Evolutionary conservation across 2,888 invertebrate genomes (phyloP).

Genomic region (Athalia circularis): DNA sequence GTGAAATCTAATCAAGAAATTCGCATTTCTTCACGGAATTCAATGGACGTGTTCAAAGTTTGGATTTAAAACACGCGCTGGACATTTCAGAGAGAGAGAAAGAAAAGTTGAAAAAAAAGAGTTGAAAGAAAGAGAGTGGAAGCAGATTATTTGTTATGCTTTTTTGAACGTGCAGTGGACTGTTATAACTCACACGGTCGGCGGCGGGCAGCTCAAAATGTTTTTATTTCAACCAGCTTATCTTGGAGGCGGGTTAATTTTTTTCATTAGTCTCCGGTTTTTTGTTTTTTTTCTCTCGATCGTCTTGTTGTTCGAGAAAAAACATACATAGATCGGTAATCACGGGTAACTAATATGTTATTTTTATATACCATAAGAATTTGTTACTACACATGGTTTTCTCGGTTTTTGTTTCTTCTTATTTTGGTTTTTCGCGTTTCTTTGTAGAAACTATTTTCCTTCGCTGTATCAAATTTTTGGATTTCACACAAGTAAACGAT

Average conservation of each 20-base stretch:
- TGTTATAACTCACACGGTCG: slow-evolving; percentile 12
- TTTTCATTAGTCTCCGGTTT: background rate
- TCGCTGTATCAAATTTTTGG: too few relatives aligned
- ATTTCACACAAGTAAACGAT: too few relatives aligned
- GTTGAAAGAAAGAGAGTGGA: background rate
- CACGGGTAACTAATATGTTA: background rate
- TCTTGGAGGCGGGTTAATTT: background rate
- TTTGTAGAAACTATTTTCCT: background rate
- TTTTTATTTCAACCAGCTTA: slow-evolving; percentile 13
- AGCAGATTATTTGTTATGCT: background rate
- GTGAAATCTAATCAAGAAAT: too few relatives aligned
- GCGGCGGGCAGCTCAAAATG: background rate
- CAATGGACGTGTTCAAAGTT: too few relatives aligned
- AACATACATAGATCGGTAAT: background rate
- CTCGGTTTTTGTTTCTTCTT: too few relatives aligned
- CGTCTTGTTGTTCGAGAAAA: background rate
- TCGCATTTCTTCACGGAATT: too few relatives aligned
- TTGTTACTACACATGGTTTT: background rate
- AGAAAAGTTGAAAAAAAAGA: background rate
- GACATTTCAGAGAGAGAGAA: background rate
- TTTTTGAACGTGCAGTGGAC: background rate
- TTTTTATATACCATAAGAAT: background rate
- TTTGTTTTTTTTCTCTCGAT: background rate
- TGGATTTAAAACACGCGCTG: slow-evolving; percentile 10
- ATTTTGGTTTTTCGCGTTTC: background rate